Evolutionary conservation across 2,797 vertebrate genomes (phyloP), one percentile per base, ranked within the genome.

Genomic region (Arctocebus calabarensis): DNA sequence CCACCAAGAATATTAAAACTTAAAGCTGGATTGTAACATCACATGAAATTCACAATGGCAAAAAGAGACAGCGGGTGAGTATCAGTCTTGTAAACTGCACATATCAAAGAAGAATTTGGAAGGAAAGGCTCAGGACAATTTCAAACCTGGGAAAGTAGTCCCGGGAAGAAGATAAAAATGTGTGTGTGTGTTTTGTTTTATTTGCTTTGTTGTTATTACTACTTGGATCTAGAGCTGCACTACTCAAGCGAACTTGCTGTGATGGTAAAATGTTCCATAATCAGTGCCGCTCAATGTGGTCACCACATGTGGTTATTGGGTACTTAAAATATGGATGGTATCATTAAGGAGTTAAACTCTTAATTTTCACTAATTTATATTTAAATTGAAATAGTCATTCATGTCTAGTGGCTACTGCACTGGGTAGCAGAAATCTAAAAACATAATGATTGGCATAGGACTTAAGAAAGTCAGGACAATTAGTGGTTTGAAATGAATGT

Each of bases 301-400:
- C 8, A 29, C 10, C 0, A 17, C 2, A 23, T 8, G 4, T 57
- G 2, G 16, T 19, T 43, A 52, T 14, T 55, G 4, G 19, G 3
- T 85, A 43, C 14, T 25, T 59, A 32, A 75, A 94, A 77, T 37
- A 40, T 10, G 20, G 22, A 59, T 64, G 32, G 12, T 87, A 19
- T 73, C 7, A 70, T 37, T n/a, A 77, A 78, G n/a, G 11, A 68
- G 43, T 3, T 43, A 29, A n/a, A 64, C 57, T 64, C 57, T 70
- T 77, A 88, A 88, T 86, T 70, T 92, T 40, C 78, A 68, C 48
- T 84, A 40, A 52, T 57, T 88, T 88, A 81, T 11, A 64, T 59
- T 89, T 88, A 77, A 90, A 92, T 84, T 45, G 75, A 84, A 88
- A 22, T 71, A 73, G n/a, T 22, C 27, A 57, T 0, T 17, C 45